Evolutionary conservation across 2,797 vertebrate species (phyloP).

Genomic region (Melanitta fusca): DNA sequence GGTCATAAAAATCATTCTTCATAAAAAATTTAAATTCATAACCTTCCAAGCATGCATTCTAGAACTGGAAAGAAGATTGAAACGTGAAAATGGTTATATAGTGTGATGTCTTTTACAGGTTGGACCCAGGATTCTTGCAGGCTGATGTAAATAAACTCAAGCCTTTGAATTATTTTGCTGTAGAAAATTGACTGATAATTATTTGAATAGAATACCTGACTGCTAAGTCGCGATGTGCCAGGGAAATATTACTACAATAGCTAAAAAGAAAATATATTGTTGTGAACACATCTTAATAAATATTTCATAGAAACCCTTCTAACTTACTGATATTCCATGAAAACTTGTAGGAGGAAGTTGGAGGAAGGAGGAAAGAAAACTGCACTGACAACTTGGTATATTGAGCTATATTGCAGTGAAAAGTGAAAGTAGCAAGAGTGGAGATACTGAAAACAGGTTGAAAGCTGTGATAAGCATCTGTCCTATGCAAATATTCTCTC

Average conservation of each 20-base stretch:
- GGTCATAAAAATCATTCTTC: background rate
- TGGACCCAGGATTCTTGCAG: background rate
- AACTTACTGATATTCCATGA: background rate
- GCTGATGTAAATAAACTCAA: background rate
- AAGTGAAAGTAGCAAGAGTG: background rate
- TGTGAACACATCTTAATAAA: accelerated
- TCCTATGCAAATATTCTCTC: background rate
- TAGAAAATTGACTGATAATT: background rate
- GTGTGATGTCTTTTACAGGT: background rate
- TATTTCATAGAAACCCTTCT: background rate
- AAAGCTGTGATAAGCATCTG: background rate
- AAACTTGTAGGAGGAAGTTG: background rate
- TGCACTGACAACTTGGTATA: background rate
- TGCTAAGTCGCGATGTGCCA: background rate
- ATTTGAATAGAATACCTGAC: background rate
- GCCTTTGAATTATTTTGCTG: background rate
- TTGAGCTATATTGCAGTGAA: background rate
- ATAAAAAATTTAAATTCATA: background rate
- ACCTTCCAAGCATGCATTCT: background rate
- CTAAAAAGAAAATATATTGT: background rate
- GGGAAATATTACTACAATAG: background rate
- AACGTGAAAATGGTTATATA: background rate
- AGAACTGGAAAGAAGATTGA: background rate
- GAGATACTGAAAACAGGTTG: background rate
- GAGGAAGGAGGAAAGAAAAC: background rate